These are phyloP conservation scores for Yponomeuta cagnagella DNA, from an alignment of 2,888 invertebrate species.

Conservation along the genomic window DNA sequence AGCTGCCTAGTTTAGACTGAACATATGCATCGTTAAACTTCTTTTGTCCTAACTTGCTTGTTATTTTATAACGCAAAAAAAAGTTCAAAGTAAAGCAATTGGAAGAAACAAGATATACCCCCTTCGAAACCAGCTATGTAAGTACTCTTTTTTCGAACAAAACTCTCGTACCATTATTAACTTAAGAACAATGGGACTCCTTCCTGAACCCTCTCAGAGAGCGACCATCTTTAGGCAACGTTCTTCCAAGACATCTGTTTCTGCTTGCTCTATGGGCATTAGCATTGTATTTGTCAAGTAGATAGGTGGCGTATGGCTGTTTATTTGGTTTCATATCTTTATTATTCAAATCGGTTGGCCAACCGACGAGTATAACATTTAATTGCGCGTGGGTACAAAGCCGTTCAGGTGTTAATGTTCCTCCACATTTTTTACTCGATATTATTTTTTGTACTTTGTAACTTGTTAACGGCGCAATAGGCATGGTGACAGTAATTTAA, in stretches of 20 bases:
- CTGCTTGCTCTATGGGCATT: conserved; percentile 37
- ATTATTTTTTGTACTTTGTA: background rate
- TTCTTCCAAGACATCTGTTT: background rate
- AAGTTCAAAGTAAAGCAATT: too few species aligned
- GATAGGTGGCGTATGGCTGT: conserved; percentile 69
- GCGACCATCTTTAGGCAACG: background rate
- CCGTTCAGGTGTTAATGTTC: conserved; percentile 7
- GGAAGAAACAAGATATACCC: too few species aligned
- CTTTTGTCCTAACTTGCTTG: too few species aligned
- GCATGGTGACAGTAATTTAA: too few species aligned
- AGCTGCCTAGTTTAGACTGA: too few species aligned
- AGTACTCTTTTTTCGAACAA: too few species aligned
- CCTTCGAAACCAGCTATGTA: too few species aligned
- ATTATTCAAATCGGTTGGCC: conserved; percentile 49
- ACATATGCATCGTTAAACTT: too few species aligned
- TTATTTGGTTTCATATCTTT: conserved; percentile 63
- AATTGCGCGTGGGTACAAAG: conserved; percentile 44
- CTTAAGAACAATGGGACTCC: background rate
- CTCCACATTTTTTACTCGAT: background rate
- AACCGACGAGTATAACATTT: conserved; percentile 51
- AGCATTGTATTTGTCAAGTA: conserved; percentile 66
- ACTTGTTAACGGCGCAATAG: background rate
- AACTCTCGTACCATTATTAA: background rate
- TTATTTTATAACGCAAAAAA: too few species aligned
- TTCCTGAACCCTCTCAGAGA: background rate